phyloP scores from a whole-genome alignment of 2,797 vertebrate genomes.

The Crenichthys baileyi region DNA sequence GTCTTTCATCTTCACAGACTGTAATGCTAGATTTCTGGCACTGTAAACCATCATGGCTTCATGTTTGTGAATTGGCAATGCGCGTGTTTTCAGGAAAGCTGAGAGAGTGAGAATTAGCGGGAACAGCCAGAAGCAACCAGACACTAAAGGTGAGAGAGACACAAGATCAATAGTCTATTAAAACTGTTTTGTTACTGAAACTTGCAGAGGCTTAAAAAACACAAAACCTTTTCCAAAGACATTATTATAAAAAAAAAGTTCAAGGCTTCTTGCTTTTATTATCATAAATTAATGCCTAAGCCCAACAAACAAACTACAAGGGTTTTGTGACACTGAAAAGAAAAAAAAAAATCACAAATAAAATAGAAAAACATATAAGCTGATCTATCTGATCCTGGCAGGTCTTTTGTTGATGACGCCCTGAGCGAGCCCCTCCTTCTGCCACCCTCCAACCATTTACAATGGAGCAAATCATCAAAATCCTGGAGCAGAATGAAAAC shows the following conservation, averaged over 20 bases:
- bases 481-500: background rate
- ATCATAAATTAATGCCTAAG: background rate
- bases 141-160: slow-evolving; percentile 14
- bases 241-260: background rate
- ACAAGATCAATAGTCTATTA: slow-evolving; percentile 55
- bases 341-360: background rate
- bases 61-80: background rate
- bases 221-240: background rate
- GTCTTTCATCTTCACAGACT: background rate
- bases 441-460: background rate
- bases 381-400: no score
- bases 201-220: slow-evolving; percentile 6
- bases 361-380: background rate
- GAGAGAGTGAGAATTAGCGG: slow-evolving; percentile 21
- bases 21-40: background rate
- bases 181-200: slow-evolving; percentile 39
- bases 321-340: background rate
- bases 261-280: background rate
- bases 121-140: slow-evolving; percentile 22
- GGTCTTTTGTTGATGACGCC: no score
- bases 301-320: background rate
- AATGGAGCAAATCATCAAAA: background rate
- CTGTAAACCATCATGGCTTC: background rate
- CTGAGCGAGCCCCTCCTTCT: no score
- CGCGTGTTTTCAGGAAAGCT: slow-evolving; percentile 11